Evolutionary conservation across 2,797 vertebrate genomes (phyloP).

Genomic region (Aldrovandia affinis): DNA sequence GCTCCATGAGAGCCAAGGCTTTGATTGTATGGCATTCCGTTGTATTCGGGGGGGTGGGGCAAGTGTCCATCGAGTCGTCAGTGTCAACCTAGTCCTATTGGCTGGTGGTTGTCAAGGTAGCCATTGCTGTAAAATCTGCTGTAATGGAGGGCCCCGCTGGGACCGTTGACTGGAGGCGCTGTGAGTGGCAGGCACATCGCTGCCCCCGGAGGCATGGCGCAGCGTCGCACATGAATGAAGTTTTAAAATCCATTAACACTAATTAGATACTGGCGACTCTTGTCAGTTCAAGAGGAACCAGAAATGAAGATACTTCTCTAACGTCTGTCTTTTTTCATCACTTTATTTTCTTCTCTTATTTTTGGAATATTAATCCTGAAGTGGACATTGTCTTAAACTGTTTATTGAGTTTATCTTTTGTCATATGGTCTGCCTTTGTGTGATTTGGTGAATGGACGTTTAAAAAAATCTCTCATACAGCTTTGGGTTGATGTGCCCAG

Average conservation of each 20-base stretch:
- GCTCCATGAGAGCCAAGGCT: conserved; percentile 4
- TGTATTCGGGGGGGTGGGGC: conserved; percentile 31
- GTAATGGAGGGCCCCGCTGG: conserved; percentile 41
- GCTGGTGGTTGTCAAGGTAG: conserved; percentile 67
- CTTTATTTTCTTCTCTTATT: not conserved
- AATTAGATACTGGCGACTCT: conserved; percentile 11
- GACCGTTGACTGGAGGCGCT: conserved; percentile 31
- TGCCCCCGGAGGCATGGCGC: conserved; percentile 15
- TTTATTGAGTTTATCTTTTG: not conserved
- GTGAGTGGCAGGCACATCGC: conserved; percentile 33
- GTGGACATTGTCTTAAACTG: not conserved
- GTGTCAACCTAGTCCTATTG: conserved; percentile 50
- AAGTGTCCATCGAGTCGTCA: conserved; percentile 63
- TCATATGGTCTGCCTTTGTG: not conserved
- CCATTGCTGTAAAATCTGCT: conserved; percentile 48
- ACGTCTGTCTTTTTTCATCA: not conserved
- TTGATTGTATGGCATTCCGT: not conserved
- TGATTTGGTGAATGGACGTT: not conserved
- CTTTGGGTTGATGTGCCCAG: not conserved
- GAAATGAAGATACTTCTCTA: not conserved
- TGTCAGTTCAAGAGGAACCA: not conserved
- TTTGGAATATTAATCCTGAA: not conserved
- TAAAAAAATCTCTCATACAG: not conserved
- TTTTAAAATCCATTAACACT: conserved; percentile 23
- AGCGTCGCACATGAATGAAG: not conserved